Evolutionary conservation across 2,113 vertebrate species (phyloP).

Genomic region (Dromas ardeola): DNA sequence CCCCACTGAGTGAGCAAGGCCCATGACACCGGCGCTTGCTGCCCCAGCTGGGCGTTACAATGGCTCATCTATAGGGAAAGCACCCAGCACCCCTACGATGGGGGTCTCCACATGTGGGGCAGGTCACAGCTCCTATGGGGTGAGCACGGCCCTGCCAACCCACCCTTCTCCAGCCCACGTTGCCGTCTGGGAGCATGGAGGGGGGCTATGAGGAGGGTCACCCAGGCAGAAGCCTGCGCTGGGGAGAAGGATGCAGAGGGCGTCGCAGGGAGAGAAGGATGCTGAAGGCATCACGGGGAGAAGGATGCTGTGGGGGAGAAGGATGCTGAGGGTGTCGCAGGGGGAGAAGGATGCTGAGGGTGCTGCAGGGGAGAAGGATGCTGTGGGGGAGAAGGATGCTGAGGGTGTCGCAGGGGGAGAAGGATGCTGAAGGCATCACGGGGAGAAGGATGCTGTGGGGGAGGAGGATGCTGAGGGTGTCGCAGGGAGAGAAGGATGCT

Average conservation of each 20-base stretch:
- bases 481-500: background rate
- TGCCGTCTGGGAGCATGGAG: accelerated
- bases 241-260: background rate
- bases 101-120: background rate
- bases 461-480: background rate
- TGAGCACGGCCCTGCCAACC: background rate
- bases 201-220: background rate
- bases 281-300: background rate
- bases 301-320: background rate
- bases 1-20: background rate
- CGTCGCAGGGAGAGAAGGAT: background rate
- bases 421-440: background rate
- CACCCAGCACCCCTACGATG: background rate
- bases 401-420: background rate
- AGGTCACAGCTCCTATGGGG: background rate
- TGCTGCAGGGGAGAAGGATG: background rate
- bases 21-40: background rate
- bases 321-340: too few species aligned
- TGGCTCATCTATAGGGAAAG: background rate
- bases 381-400: background rate
- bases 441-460: background rate
- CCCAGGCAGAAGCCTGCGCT: accelerated
- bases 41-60: background rate
- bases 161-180: accelerated
- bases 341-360: background rate